A percentile compares a stretch with the other conserved stretches of the same genome.
Conservation (phyloP, 1,140 invertebrate genomes). For the Drosophila cardini region DNA sequence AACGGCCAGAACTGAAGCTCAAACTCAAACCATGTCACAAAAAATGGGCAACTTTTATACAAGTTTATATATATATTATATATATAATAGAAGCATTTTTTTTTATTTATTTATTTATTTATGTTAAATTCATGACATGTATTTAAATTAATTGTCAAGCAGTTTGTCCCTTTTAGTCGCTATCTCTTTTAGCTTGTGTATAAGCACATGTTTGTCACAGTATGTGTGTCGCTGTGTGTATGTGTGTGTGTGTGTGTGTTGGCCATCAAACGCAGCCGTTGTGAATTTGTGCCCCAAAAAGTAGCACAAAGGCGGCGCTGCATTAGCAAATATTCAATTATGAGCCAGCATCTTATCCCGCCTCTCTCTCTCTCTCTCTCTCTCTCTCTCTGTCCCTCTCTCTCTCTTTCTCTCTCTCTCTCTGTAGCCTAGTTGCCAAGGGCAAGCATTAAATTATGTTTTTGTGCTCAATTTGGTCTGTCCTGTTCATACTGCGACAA, state of each 20-base stretch:
- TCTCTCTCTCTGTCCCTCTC: not conserved
- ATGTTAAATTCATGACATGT: slow-evolving; percentile 79
- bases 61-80: too few species aligned
- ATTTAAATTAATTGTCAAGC: slow-evolving; percentile 77
- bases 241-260: slow-evolving; percentile 27
- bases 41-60: slow-evolving; percentile 49
- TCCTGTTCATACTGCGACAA: too few species aligned
- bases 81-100: not conserved
- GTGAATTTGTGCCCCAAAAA: slow-evolving; percentile 41
- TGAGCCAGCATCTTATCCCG: slow-evolving; percentile 35
- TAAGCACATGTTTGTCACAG: slow-evolving; percentile 1
- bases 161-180: slow-evolving; percentile 55
- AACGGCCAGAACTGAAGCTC: slow-evolving; percentile 14
- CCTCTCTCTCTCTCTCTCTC: not conserved
- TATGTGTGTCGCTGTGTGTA: slow-evolving; percentile 4
- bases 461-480: too few species aligned
- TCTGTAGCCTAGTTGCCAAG: too few species aligned
- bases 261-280: slow-evolving; percentile 47
- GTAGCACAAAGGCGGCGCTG: slow-evolving; percentile 54
- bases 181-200: not conserved
- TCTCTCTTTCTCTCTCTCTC: not conserved
- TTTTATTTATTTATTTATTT: slow-evolving; percentile 57
- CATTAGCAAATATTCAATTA: slow-evolving; percentile 77
- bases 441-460: too few species aligned
- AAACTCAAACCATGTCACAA: slow-evolving; percentile 48